These are phyloP conservation scores for Puma concolor DNA, from an alignment of 2,113 vertebrate species.

Conservation along the genomic window DNA sequence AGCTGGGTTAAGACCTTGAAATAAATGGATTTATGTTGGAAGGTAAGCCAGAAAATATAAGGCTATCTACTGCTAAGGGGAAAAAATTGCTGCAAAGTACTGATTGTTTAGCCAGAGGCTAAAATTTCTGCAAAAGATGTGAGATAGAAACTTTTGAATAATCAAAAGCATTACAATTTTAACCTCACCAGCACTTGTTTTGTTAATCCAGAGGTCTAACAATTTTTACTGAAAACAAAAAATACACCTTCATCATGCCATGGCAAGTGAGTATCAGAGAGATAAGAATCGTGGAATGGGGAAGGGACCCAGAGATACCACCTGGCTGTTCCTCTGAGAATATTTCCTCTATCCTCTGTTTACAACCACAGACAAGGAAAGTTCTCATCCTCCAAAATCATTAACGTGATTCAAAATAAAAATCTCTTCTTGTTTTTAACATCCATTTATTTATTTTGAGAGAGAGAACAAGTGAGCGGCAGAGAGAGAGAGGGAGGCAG, in stretches of 20 bases:
- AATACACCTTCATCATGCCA: not conserved
- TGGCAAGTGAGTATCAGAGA: not conserved
- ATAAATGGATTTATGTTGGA: conserved; percentile 47
- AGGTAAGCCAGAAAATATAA: not conserved
- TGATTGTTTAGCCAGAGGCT: conserved; percentile 23
- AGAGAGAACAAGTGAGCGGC: too few species aligned
- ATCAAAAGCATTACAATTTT: conserved; percentile 49
- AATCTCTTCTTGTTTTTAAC: not conserved
- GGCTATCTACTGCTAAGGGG: not conserved
- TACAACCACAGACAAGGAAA: not conserved
- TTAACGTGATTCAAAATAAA: not conserved
- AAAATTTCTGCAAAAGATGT: conserved; percentile 45
- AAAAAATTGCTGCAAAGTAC: conserved; percentile 14
- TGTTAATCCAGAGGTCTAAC: conserved; percentile 15
- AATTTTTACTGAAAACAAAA: conserved; percentile 31
- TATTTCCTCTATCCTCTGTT: not conserved
- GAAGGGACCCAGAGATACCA: not conserved
- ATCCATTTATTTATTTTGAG: too few species aligned
- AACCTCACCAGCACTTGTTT: conserved; percentile 20
- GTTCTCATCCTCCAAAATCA: not conserved
- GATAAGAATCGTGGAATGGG: not conserved
- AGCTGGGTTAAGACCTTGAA: conserved; percentile 34
- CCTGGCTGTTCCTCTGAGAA: not conserved
- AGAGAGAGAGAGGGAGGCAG: too few species aligned
- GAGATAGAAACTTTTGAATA: conserved; percentile 45